A percentile compares a stretch with the other conserved stretches of the same genome.
Evolutionary conservation across 2,113 vertebrate species (phyloP).

Genomic region (Xenopus laevis): DNA sequence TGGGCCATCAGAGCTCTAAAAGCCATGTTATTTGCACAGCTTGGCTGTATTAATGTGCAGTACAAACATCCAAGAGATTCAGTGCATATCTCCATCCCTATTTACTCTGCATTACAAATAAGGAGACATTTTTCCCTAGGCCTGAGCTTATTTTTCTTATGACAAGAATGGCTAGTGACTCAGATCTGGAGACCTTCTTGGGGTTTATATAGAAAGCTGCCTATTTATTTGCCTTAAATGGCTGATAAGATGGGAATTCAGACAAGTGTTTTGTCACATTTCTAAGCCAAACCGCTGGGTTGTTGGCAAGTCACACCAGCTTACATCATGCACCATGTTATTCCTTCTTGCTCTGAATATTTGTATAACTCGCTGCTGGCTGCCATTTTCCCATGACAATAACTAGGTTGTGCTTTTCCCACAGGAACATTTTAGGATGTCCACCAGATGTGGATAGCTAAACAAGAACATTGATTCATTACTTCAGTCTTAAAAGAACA

Average conservation of each 20-base stretch:
- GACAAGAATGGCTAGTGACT: not conserved
- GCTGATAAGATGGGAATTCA: constrained; percentile 20
- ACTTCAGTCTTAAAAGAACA: too few relatives aligned
- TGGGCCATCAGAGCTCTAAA: too few relatives aligned
- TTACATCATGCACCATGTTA: not conserved
- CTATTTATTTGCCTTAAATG: constrained; percentile 16
- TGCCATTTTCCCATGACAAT: constrained; percentile 13
- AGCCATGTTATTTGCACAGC: too few relatives aligned
- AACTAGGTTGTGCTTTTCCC: constrained; percentile 21
- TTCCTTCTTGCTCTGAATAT: constrained; percentile 2
- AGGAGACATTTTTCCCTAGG: not conserved
- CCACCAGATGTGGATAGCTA: not conserved
- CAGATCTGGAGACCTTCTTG: not conserved
- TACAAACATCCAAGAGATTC: too few relatives aligned
- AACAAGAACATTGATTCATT: not conserved
- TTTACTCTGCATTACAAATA: constrained; percentile 8
- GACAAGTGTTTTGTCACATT: not conserved
- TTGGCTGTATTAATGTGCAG: too few relatives aligned
- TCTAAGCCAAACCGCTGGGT: not conserved
- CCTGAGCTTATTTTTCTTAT: constrained; percentile 5
- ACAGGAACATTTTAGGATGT: constrained; percentile 3
- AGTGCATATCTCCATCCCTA: not conserved
- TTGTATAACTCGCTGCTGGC: constrained; percentile 5
- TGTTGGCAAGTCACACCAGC: not conserved
- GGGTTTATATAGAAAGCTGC: not conserved